These are phyloP conservation scores for Dipodomys stephensi DNA, from an alignment of 2,113 vertebrate genomes.

Conservation along the genomic window DNA sequence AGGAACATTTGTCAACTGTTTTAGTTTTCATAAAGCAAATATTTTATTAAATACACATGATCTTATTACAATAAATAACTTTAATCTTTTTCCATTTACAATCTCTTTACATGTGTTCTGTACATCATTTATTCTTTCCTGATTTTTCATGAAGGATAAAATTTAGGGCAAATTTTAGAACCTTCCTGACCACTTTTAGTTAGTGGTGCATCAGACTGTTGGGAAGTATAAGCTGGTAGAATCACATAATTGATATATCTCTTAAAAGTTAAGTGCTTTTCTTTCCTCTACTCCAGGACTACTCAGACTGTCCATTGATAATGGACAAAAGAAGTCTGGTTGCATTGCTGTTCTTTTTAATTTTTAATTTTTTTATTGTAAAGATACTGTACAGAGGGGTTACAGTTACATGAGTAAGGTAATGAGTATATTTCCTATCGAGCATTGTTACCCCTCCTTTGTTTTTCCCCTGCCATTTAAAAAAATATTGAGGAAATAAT, in stretches of 20 bases:
- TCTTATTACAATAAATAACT: constrained; percentile 36
- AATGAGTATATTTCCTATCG: too few species aligned
- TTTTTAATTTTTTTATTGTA: too few species aligned
- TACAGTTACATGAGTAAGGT: too few species aligned
- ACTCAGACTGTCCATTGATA: not conserved
- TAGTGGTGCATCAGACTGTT: not conserved
- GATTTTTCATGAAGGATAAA: constrained; percentile 16
- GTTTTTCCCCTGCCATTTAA: too few species aligned
- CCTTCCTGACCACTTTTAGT: not conserved
- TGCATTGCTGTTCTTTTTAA: not conserved
- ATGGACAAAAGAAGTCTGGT: not conserved
- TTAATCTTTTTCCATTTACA: not conserved
- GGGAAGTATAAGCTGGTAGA: not conserved
- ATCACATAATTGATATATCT: not conserved
- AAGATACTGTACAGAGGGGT: too few species aligned
- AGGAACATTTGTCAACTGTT: not conserved
- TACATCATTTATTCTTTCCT: not conserved
- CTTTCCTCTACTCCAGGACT: not conserved
- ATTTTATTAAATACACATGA: not conserved
- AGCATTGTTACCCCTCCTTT: too few species aligned
- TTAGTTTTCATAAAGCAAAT: not conserved
- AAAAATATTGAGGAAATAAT: too few species aligned
- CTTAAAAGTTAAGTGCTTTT: not conserved
- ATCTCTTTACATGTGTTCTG: not conserved
- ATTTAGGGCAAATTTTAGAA: not conserved